phyloP scores from a whole-genome alignment of 2,113 vertebrate species.

The Corythaixoides concolor region DNA sequence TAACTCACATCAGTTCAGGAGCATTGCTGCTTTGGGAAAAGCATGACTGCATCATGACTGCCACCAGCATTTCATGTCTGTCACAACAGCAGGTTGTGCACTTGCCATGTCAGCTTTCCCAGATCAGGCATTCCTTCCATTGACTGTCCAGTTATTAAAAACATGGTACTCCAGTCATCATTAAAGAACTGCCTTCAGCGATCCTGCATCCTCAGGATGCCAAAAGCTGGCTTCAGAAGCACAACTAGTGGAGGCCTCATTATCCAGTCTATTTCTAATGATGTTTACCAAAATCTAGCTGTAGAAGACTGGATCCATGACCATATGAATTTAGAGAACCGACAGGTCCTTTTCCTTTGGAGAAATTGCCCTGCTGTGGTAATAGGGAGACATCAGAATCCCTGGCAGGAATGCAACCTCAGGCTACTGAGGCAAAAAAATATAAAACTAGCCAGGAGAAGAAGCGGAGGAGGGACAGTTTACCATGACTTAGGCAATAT shows the following conservation, averaged over 20 bases:
- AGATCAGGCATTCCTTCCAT: neutral
- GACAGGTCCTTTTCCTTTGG: slow-evolving; percentile 86
- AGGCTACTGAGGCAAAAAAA: slow-evolving; percentile 76
- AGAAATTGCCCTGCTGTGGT: slow-evolving; percentile 87
- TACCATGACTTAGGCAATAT: slow-evolving; percentile 97
- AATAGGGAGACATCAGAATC: slow-evolving; percentile 95
- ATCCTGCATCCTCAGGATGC: slow-evolving; percentile 24
- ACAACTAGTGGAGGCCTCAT: slow-evolving; percentile 69
- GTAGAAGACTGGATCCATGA: slow-evolving; percentile 96
- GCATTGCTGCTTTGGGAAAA: neutral
- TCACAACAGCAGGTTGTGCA: neutral
- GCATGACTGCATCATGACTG: neutral
- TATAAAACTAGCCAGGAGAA: slow-evolving; percentile 85
- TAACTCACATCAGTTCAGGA: neutral
- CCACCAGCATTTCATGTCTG: neutral
- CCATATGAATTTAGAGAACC: slow-evolving; percentile 80
- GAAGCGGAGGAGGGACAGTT: slow-evolving; percentile 94
- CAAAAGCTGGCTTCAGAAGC: slow-evolving; percentile 65
- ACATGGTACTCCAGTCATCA: slow-evolving; percentile 64
- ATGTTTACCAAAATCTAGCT: slow-evolving; percentile 89
- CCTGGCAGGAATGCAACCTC: slow-evolving; percentile 92
- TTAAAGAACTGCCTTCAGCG: slow-evolving; percentile 68
- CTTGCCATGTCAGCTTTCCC: neutral
- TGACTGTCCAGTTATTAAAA: neutral
- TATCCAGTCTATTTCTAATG: slow-evolving; percentile 83